Percentiles rank a stretch among this genome's conserved stretches.
Conservation (phyloP, 2,113 vertebrate species). For the Petaurus breviceps region DNA sequence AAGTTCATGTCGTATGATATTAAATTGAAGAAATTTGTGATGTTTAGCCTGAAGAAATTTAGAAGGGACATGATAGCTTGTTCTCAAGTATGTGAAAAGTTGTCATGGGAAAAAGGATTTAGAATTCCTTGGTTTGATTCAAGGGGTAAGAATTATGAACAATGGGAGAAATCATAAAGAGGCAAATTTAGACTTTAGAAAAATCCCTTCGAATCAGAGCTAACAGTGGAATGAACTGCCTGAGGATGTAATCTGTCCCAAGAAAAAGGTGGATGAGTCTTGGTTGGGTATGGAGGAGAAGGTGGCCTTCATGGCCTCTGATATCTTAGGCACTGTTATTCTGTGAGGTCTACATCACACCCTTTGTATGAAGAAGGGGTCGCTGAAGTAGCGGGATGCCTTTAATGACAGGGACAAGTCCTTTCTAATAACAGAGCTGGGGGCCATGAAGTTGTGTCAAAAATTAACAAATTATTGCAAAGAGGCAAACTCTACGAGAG, state of each 20-base stretch:
- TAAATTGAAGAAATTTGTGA: not conserved
- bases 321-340: not conserved
- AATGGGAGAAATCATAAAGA: not conserved
- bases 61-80: not conserved
- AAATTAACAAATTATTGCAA: not conserved
- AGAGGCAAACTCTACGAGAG: not conserved
- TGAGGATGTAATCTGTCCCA: not conserved
- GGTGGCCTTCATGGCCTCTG: not conserved
- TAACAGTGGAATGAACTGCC: not conserved
- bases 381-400: fast-evolving
- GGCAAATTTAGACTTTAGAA: not conserved
- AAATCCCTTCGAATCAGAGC: not conserved
- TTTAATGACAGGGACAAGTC: not conserved
- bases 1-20: not conserved
- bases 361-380: not conserved
- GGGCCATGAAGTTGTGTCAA: not conserved
- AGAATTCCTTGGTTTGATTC: not conserved
- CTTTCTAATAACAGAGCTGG: not conserved
- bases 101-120: not conserved
- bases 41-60: not conserved
- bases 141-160: not conserved
- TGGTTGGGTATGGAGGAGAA: not conserved
- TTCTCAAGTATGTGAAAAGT: not conserved
- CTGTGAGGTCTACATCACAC: not conserved
- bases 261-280: not conserved